Conservation (phyloP, 2,888 invertebrate species). For the Ectropis crepuscularia region DNA sequence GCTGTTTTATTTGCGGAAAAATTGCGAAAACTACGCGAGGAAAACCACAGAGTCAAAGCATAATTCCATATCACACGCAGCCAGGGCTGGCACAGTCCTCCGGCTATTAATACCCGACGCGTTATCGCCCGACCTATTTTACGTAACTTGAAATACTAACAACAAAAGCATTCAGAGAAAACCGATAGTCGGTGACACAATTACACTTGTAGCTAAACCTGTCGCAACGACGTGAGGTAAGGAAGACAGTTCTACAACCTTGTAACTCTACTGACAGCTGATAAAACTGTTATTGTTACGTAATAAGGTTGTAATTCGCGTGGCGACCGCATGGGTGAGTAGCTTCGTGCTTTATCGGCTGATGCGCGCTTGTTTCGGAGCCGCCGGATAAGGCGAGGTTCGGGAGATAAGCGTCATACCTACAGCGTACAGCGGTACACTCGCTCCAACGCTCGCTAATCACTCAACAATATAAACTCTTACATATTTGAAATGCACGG, state of each 20-base stretch:
- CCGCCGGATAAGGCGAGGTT: no score
- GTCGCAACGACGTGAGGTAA: constrained; percentile 66
- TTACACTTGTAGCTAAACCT: constrained; percentile 39
- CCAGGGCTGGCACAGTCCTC: constrained; percentile 3
- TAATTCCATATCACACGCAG: no score
- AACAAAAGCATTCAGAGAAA: constrained; percentile 14
- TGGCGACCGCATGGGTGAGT: constrained; percentile 10
- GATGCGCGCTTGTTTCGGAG: constrained; percentile 1
- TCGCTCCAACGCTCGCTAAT: no score
- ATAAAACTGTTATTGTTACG: neutral
- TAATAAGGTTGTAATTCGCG: constrained; percentile 28
- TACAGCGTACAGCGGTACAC: no score
- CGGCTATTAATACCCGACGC: constrained; percentile 12
- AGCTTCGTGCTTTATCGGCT: constrained; percentile 47
- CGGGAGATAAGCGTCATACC: no score
- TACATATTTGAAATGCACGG: no score
- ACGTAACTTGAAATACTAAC: constrained; percentile 20
- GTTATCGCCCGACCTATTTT: constrained; percentile 19
- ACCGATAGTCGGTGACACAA: constrained; percentile 48
- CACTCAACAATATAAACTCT: no score
- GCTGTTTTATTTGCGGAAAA: no score
- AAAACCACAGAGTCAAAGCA: no score
- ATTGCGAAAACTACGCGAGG: no score
- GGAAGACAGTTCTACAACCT: constrained; percentile 51
- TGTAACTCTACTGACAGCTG: constrained; percentile 6